Conservation (phyloP, 1,140 invertebrate species). For the Nephotettix cincticeps region DNA sequence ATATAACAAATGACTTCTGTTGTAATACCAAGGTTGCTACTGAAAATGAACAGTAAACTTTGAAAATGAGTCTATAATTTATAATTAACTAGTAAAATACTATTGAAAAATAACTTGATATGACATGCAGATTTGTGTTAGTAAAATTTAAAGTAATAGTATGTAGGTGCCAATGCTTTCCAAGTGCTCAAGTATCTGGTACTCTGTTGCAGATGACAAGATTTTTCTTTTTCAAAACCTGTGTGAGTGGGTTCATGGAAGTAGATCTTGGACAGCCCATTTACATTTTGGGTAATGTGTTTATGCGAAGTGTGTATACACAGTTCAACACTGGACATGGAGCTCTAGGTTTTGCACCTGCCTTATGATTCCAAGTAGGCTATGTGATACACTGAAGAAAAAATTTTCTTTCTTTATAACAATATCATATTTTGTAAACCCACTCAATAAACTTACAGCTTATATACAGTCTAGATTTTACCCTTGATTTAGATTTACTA, state of each 20-base stretch:
- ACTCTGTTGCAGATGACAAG: neutral
- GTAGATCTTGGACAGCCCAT: neutral
- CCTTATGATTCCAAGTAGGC: neutral
- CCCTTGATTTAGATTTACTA: neutral
- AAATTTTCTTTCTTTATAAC: neutral
- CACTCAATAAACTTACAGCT: neutral
- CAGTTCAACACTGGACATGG: neutral
- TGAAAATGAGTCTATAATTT: neutral
- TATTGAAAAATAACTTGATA: neutral
- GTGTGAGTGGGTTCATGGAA: neutral
- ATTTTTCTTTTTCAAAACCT: neutral
- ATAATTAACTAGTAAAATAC: neutral
- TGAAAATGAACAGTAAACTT: neutral
- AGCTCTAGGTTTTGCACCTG: neutral
- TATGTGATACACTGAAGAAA: neutral
- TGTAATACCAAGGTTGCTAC: neutral
- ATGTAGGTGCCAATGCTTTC: neutral
- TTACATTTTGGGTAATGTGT: neutral
- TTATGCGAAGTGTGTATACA: neutral
- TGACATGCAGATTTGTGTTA: neutral
- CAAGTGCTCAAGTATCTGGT: neutral
- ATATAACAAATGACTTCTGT: no score
- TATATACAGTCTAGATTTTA: neutral
- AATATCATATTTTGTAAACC: neutral
- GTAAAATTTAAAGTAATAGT: neutral